Evolutionary conservation across 2,797 vertebrate genomes (phyloP), one percentile per base, ranked within the genome.

Genomic region (Muscicapa comitata): DNA sequence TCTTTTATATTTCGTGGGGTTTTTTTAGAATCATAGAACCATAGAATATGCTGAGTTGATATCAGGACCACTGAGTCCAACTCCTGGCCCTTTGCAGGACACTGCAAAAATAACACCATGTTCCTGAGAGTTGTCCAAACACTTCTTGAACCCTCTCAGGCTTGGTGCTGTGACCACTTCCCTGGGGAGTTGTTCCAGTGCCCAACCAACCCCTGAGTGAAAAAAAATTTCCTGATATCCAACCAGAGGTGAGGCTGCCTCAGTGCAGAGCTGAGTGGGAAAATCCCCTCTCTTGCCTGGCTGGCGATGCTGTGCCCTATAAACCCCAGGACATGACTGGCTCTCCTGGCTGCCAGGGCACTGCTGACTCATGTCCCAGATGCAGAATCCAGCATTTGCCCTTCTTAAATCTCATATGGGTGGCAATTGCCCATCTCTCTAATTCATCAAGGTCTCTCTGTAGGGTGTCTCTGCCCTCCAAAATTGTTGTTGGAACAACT

Each of bases 311-410:
- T 55, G 13, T 48, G 5, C 6, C 42, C n/a, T 25, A 28, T 25
- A 51, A 13, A 9, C 7, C 5, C 3, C 26, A 10, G 11, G 35
- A 37, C 3, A 11, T 0, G 2, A 13, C 2, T n/a, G 62, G 4
- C 35, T 11, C 9, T 82, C 23, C 55, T 68, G 42, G 7, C 55
- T 75, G 4, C 40, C 55, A 75, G 48, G 57, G 11, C 35, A 20
- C 35, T 37, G 16, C 11, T 62, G 35, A n/a, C 42, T 55, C 35
- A 2, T 2, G 17, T 29, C 8, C 23, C n/a, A 55, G 6, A 11
- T 50, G 13, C 31, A 62, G 42, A 29, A 68, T 43, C 6, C 26
- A 37, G 11, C 11, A 18, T 10, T 35, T 42, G 4, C 13, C 20
- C 31, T 29, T 50, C 4, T n/a, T 62, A 26, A 55, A 20, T 7